phyloP scores from a whole-genome alignment of 2,797 vertebrate species.

The Chrysocyon brachyurus region DNA sequence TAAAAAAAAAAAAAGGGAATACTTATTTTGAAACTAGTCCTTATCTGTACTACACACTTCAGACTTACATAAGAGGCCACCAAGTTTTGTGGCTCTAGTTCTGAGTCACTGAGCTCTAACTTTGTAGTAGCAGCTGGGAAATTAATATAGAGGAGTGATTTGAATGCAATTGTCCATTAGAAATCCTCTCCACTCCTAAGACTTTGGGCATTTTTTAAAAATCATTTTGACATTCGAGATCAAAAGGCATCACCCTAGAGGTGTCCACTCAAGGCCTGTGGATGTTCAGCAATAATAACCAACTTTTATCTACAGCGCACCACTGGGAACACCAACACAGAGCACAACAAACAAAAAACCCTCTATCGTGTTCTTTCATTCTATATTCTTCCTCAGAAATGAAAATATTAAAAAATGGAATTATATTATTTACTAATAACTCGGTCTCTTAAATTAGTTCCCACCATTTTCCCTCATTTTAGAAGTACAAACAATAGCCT shows the following conservation, averaged over 20 bases:
- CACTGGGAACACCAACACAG: background rate
- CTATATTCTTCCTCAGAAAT: slow-evolving; percentile 28
- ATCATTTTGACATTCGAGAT: background rate
- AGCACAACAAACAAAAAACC: background rate
- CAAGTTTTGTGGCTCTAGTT: background rate
- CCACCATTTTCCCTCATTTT: background rate
- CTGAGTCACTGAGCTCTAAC: background rate
- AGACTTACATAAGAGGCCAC: background rate
- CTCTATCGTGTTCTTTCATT: background rate
- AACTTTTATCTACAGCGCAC: background rate
- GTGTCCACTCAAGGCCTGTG: background rate
- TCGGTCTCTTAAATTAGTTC: background rate
- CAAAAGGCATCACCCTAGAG: background rate
- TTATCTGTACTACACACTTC: background rate
- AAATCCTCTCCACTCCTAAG: background rate
- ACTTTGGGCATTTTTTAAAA: background rate
- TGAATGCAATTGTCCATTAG: background rate
- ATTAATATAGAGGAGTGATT: background rate
- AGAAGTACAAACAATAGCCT: background rate
- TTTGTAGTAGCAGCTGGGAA: background rate
- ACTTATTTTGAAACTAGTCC: background rate
- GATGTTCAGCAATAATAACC: background rate
- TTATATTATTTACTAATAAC: background rate
- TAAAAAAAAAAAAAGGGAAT: background rate
- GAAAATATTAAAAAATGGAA: background rate